Percentiles rank a stretch among this genome's conserved stretches.
These are phyloP conservation scores for Vulpes vulpes DNA, from an alignment of 2,113 vertebrate species.

Conservation along the genomic window DNA sequence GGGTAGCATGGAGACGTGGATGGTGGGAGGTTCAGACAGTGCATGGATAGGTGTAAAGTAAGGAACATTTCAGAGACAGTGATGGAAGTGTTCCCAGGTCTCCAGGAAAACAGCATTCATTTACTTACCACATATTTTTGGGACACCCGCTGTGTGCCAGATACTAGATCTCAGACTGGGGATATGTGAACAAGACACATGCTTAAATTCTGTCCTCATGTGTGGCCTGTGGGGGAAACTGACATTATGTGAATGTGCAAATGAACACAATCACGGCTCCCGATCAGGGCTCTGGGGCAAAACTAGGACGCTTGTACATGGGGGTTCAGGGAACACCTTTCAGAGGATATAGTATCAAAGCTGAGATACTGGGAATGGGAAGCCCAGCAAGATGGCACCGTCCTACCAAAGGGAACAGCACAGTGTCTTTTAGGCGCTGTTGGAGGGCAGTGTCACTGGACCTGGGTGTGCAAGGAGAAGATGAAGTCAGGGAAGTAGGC, in stretches of 20 bases:
- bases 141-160: accelerated
- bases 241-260: accelerated
- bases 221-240: not conserved
- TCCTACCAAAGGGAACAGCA: not conserved
- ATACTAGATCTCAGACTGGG: accelerated
- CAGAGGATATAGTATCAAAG: not conserved
- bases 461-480: no score
- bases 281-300: not conserved
- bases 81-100: not conserved
- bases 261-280: not conserved
- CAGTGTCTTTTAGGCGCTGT: accelerated
- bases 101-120: no score
- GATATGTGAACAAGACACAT: accelerated
- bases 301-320: not conserved
- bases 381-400: not conserved
- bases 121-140: not conserved
- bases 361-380: not conserved
- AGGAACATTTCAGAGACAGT: not conserved
- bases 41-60: not conserved
- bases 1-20: not conserved
- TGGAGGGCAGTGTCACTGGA: not conserved
- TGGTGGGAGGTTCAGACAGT: not conserved
- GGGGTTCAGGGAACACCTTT: not conserved
- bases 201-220: not conserved
- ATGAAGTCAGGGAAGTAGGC: not conserved